A percentile compares a stretch with the other conserved stretches of the same genome.
Evolutionary conservation across 2,797 vertebrate species (phyloP).

Genomic region (Clangula hyemalis): DNA sequence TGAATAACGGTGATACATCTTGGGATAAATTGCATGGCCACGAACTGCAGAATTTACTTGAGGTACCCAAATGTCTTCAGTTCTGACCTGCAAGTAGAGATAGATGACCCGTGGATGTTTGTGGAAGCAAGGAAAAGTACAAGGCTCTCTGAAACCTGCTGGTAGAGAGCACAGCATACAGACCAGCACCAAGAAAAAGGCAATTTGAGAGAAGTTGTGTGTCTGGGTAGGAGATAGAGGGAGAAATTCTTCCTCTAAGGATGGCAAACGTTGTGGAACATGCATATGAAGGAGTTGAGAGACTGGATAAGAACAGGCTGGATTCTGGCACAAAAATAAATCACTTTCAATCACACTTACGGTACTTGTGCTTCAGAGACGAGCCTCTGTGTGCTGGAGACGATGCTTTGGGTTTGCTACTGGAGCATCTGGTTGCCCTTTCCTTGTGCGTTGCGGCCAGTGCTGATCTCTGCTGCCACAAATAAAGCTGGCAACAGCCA

Average conservation of each 20-base stretch:
- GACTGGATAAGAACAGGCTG: too few species aligned
- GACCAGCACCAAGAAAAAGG: neutral
- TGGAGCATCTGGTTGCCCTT: neutral
- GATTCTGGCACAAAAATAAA: neutral
- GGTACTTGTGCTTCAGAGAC: neutral
- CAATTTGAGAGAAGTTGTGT: neutral
- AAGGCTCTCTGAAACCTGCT: neutral
- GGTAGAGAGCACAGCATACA: neutral
- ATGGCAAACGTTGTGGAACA: neutral
- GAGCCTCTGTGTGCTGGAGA: too few species aligned
- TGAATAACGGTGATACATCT: fast-evolving
- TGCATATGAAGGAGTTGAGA: neutral
- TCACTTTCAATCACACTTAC: neutral
- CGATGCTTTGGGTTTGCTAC: neutral
- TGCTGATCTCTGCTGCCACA: neutral
- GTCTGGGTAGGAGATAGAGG: fast-evolving
- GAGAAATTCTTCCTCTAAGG: neutral
- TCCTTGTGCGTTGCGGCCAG: fast-evolving
- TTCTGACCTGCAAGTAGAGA: neutral
- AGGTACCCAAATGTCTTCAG: neutral
- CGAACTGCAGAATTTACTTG: neutral
- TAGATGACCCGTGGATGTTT: neutral
- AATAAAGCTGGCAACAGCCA: neutral
- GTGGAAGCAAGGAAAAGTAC: neutral
- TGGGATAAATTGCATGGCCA: neutral